Conservation (phyloP, 2,797 vertebrate genomes). For the Arnoldichthys spilopterus region DNA sequence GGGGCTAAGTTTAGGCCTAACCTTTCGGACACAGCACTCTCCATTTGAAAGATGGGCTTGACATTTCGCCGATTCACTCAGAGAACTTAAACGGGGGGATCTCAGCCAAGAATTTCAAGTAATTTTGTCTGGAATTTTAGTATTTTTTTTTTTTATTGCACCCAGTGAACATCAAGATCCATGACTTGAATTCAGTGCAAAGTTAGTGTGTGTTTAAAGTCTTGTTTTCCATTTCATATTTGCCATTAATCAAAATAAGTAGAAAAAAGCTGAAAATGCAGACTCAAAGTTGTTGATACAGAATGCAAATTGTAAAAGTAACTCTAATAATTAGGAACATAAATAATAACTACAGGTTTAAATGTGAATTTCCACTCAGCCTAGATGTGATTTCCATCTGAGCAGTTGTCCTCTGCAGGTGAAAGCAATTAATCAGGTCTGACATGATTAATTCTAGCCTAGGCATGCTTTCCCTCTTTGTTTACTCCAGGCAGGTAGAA, state of each 20-base stretch:
- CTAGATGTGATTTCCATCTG: constrained; percentile 52
- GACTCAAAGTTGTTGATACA: no score
- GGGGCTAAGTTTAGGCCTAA: constrained; percentile 52
- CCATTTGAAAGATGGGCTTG: constrained; percentile 69
- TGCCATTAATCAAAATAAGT: no score
- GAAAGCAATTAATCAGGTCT: constrained; percentile 67
- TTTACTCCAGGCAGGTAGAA: constrained; percentile 53
- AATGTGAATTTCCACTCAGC: constrained; percentile 23
- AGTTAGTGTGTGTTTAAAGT: no score
- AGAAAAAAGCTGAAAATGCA: no score
- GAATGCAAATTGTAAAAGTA: no score
- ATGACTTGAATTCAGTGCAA: neutral
- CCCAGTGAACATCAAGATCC: constrained; percentile 8
- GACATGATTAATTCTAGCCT: constrained; percentile 70
- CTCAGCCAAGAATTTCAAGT: constrained; percentile 60
- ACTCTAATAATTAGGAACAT: neutral
- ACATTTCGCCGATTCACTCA: constrained; percentile 62
- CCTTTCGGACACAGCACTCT: constrained; percentile 48
- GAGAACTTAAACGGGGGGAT: constrained; percentile 54
- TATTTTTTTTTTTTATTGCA: constrained; percentile 11
- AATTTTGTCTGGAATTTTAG: neutral
- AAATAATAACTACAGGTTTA: neutral
- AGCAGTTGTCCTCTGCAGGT: constrained; percentile 42
- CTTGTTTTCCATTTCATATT: no score
- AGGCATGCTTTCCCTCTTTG: constrained; percentile 62